Conservation (phyloP, 2,888 invertebrate genomes). For the Macrosoma leucophasiata region DNA sequence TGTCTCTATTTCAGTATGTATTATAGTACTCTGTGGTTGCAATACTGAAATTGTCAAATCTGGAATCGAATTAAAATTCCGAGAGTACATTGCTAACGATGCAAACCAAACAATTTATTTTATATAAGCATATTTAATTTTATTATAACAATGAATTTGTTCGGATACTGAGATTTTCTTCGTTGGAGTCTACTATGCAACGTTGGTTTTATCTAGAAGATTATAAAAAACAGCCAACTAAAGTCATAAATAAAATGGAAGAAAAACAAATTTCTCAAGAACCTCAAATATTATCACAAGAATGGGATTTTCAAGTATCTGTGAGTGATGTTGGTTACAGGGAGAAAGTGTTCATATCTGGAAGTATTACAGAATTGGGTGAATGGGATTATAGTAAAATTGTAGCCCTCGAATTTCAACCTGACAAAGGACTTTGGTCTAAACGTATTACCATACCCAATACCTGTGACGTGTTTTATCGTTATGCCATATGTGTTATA, state of each 20-base stretch:
- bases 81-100: too few species aligned
- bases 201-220: conserved; percentile 80
- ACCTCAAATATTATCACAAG: conserved; percentile 40
- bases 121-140: background rate
- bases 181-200: conserved; percentile 61
- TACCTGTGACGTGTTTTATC: conserved; percentile 80
- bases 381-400: conserved; percentile 80
- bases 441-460: conserved; percentile 79
- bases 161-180: background rate
- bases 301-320: conserved; percentile 64
- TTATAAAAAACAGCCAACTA: conserved; percentile 45
- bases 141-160: background rate
- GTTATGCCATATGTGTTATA: conserved; percentile 84
- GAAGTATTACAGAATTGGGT: conserved; percentile 80
- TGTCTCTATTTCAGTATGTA: too few species aligned
- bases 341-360: conserved; percentile 82
- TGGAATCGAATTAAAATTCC: too few species aligned
- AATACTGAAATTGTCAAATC: too few species aligned
- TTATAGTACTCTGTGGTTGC: too few species aligned
- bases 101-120: too few species aligned
- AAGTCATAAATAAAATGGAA: conserved; percentile 48
- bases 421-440: conserved; percentile 76
- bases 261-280: conserved; percentile 31
- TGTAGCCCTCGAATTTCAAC: conserved; percentile 69
- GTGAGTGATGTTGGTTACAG: conserved; percentile 71